Conservation (phyloP, 2,797 vertebrate species). For the Lycodopsis pacificus region DNA sequence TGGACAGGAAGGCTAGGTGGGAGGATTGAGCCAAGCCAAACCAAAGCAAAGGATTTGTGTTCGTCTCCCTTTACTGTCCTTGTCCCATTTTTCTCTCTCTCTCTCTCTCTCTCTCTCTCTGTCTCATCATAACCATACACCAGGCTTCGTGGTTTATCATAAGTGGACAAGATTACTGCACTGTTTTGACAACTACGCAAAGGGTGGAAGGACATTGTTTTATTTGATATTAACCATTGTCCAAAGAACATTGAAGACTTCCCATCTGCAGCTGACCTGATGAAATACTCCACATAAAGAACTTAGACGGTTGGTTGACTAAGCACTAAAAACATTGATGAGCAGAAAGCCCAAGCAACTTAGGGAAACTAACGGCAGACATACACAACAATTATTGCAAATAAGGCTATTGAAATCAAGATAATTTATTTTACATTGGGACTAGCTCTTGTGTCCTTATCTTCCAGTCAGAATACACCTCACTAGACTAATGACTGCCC, state of each 20-base stretch:
- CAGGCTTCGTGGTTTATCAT: conserved; percentile 37
- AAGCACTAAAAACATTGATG: conserved; percentile 30
- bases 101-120: conserved; percentile 9
- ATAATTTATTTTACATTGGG: conserved; percentile 44
- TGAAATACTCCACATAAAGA: conserved; percentile 28
- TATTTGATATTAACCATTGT: conserved; percentile 49
- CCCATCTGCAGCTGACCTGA: conserved; percentile 30
- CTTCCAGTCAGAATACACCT: conserved; percentile 31
- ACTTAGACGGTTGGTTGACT: conserved; percentile 41
- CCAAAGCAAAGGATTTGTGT: conserved; percentile 79
- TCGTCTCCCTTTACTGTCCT: conserved; percentile 65
- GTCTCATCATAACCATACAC: conserved; percentile 55
- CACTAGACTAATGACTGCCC: conserved; percentile 28
- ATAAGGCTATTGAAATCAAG: conserved; percentile 34
- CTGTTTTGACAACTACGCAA: conserved; percentile 52
- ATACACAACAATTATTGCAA: conserved; percentile 15
- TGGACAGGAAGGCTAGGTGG: conserved; percentile 95
- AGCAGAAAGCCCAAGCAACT: conserved; percentile 21
- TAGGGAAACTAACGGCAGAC: conserved; percentile 19
- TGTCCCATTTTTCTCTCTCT: conserved; percentile 46
- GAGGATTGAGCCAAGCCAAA: conserved; percentile 45
- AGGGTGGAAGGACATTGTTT: conserved; percentile 47
- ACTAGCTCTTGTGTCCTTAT: conserved; percentile 10
- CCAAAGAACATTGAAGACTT: conserved; percentile 58
- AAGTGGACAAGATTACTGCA: conserved; percentile 36